phyloP scores from a whole-genome alignment of 2,113 vertebrate genomes.

The Piaya cayana region DNA sequence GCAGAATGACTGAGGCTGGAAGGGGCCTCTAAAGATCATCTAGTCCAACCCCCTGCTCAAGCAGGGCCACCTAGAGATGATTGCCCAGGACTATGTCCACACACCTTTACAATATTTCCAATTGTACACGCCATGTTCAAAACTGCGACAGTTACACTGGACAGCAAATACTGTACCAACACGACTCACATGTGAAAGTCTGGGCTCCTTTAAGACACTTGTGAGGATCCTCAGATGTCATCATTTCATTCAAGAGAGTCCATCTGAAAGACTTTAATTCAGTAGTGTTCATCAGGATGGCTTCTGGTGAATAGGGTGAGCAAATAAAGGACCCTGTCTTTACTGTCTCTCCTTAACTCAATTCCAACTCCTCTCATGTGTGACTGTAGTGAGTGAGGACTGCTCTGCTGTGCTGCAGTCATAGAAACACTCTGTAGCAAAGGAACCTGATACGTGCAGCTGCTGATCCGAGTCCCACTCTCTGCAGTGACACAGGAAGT shows the following conservation, averaged over 20 bases:
- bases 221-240: background rate
- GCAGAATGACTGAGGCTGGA: background rate
- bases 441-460: too few relatives aligned
- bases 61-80: background rate
- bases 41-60: background rate
- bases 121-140: background rate
- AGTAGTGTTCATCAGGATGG: background rate
- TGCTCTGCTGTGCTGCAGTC: background rate
- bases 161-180: background rate
- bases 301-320: background rate
- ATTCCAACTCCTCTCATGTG: background rate
- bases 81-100: background rate
- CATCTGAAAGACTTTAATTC: background rate
- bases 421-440: too few relatives aligned
- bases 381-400: background rate
- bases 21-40: background rate
- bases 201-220: background rate
- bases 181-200: background rate
- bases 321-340: too few relatives aligned
- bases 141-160: background rate
- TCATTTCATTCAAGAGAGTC: background rate
- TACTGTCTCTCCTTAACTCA: background rate
- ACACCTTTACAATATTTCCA: background rate
- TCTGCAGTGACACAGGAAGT: background rate
- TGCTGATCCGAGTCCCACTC: too few relatives aligned